Evolutionary conservation across 2,888 invertebrate species (phyloP).

Genomic region (Cistogaster globosa): DNA sequence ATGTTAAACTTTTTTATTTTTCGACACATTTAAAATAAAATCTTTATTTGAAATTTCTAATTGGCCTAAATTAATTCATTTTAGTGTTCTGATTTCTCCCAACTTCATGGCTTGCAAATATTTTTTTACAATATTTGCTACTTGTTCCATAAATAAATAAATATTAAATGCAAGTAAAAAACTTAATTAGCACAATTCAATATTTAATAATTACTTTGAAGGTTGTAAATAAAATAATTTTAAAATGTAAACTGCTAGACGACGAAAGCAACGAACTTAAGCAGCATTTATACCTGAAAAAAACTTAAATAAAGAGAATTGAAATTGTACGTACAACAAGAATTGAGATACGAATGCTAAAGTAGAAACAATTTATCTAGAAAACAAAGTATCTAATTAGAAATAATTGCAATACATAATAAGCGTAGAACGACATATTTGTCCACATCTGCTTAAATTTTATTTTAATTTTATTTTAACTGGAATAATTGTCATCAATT

Average conservation of each 20-base stretch:
- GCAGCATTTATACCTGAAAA: conserved; percentile 30
- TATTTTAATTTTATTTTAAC: neutral
- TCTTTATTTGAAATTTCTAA: too few relatives aligned
- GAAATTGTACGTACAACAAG: conserved; percentile 18
- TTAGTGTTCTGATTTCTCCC: too few relatives aligned
- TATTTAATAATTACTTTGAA: conserved; percentile 45
- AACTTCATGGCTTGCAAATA: neutral
- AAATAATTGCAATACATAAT: conserved; percentile 29
- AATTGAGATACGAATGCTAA: conserved; percentile 24
- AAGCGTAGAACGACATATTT: conserved; percentile 4
- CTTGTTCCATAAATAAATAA: neutral
- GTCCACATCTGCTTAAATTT: conserved; percentile 33
- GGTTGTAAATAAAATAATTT: conserved; percentile 33
- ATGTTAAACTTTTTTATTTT: too few relatives aligned
- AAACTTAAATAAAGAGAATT: conserved; percentile 58
- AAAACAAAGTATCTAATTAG: conserved; percentile 21
- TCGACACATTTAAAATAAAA: too few relatives aligned
- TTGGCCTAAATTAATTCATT: too few relatives aligned
- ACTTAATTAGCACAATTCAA: conserved; percentile 64
- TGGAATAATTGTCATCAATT: neutral
- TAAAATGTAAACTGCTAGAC: neutral
- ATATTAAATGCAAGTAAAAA: conserved; percentile 10
- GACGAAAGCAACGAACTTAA: neutral
- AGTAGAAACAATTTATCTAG: conserved; percentile 11
- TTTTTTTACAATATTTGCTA: neutral